Base-by-base conservation (phyloP, 2,888 invertebrate genomes). In the Onchidella celtica region DNA sequence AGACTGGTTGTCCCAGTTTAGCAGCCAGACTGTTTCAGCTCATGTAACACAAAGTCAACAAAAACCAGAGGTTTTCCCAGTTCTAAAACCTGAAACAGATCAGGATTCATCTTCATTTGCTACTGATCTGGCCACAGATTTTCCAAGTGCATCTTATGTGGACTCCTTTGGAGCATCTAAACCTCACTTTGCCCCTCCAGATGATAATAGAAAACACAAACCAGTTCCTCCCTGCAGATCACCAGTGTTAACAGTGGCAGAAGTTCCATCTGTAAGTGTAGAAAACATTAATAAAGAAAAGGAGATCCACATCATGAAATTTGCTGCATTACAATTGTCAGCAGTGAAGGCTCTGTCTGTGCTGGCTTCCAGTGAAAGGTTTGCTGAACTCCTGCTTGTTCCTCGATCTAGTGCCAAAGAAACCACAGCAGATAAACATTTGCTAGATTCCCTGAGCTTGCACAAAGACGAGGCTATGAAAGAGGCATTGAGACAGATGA, bases 341-440 rank as follows among this genome's bases (percentile, higher is more conserved):
- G 95, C 95, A 1, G 90, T 95, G 83, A 95, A 95, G 89, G 93
- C 94, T 3, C 90, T 95, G 24, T 93, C 94, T 77, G 91, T 94
- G 3, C 92, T 95, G 40, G 89, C 95, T 34, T 94, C 94, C 59
- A 94, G 94, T 74, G 94, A 94, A 55, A 94, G 94, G 75, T 95
- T 95, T 87, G 93, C 94, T 0, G 95, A 95, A 88, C 91, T 95
- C 87, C 92, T 95, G 79, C 91, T 95, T 11, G 94, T 95, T 9
- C 94, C 94, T 0, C 93, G 94, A 77, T 90, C 88, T 21, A 89
- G 86, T 61, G 82, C 85, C 17, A 83, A 85, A 47, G 89, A 88
- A 6, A 79, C 34, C 2, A 77, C 75, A n/a, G 77, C 38, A 32
- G 83, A 87, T 68, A 91, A 90, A 69, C 87, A 88, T 4, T 69